Evolutionary conservation across 2,888 invertebrate species (phyloP).

Genomic region (Lycia hirtaria): DNA sequence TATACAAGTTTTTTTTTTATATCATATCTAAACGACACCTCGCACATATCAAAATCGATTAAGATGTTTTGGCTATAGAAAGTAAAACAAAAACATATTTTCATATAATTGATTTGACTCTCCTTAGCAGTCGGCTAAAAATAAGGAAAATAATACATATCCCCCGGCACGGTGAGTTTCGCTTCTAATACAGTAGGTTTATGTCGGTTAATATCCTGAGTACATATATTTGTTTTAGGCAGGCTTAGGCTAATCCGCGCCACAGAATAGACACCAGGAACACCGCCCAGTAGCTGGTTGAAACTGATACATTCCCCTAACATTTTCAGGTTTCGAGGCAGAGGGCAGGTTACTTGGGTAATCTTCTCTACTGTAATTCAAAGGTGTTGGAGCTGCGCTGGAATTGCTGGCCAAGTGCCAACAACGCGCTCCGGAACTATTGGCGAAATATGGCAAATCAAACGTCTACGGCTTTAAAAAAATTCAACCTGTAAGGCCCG

Average conservation of each 20-base stretch:
- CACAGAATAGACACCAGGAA: neutral
- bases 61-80: no score
- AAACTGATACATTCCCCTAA: constrained; percentile 3
- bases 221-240: constrained; percentile 17
- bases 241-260: constrained; percentile 11
- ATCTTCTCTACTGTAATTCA: constrained; percentile 1
- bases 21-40: no score
- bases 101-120: no score
- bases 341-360: neutral
- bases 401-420: constrained; percentile 1
- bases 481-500: no score
- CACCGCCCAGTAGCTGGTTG: neutral
- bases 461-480: neutral
- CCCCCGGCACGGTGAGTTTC: constrained; percentile 1
- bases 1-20: no score
- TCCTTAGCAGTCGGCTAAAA: no score
- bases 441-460: neutral
- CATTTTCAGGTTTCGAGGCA: neutral
- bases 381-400: constrained; percentile 2
- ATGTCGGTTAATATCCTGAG: constrained; percentile 19
- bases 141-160: neutral
- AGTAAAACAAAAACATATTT: no score
- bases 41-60: no score
- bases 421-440: neutral
- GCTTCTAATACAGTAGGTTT: constrained; percentile 12